Conservation (phyloP, 2,888 invertebrate genomes). For the Osmoderma eremita region DNA sequence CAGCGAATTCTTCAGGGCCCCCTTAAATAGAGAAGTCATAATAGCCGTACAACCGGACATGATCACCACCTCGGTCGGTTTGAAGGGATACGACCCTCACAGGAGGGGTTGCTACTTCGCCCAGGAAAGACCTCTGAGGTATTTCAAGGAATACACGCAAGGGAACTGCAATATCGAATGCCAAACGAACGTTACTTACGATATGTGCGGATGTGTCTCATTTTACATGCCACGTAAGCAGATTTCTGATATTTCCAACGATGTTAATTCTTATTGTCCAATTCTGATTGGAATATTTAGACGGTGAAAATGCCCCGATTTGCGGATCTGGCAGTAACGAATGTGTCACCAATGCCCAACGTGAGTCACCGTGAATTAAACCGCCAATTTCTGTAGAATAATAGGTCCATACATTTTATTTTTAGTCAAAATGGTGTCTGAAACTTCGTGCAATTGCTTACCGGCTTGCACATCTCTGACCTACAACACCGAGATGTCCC, state of each 20-base stretch:
- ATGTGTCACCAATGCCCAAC: conserved; percentile 68
- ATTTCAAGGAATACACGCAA: conserved; percentile 77
- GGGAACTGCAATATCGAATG: conserved; percentile 80
- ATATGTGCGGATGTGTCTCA: conserved; percentile 74
- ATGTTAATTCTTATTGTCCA: no score
- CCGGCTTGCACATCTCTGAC: conserved; percentile 76
- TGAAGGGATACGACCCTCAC: conserved; percentile 71
- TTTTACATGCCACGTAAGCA: conserved; percentile 74
- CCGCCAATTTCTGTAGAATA: no score
- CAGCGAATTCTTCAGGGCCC: conserved; percentile 76
- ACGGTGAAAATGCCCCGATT: conserved; percentile 66
- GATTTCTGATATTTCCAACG: neutral
- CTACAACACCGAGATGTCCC: conserved; percentile 78
- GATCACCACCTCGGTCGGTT: conserved; percentile 77
- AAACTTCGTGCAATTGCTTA: conserved; percentile 67
- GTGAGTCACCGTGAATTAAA: conserved; percentile 61
- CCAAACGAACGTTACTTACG: conserved; percentile 73
- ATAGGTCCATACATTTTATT: no score
- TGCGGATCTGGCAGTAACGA: conserved; percentile 69
- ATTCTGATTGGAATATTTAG: conserved; percentile 64
- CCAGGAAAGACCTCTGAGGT: conserved; percentile 72
- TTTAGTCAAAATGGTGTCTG: conserved; percentile 42
- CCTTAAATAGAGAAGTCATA: conserved; percentile 76
- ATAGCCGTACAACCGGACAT: conserved; percentile 79
- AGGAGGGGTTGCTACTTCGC: conserved; percentile 78